A percentile compares a stretch with the other conserved stretches of the same genome.
Conservation (phyloP, 1,140 invertebrate genomes). For the Adelges cooleyi region DNA sequence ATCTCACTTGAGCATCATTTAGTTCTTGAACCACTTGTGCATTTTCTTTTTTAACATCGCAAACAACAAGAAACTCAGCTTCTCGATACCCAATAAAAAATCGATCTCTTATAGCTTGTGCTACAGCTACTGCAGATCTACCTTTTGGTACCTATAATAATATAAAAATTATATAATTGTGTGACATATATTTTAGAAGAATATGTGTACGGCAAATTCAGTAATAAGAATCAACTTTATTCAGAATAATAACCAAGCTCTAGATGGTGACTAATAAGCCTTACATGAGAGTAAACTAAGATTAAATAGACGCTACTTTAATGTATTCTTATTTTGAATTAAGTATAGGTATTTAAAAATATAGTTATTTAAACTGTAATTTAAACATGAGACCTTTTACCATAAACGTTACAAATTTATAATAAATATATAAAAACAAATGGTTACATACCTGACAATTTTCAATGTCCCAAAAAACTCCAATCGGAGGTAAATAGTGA, state of each 20-base stretch:
- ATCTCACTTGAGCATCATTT: slow-evolving; percentile 70
- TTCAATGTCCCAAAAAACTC: slow-evolving; percentile 90
- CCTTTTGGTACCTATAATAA: slow-evolving; percentile 58
- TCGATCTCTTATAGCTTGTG: slow-evolving; percentile 61
- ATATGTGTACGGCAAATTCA: too few species aligned
- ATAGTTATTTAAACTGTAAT: too few species aligned
- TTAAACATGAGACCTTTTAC: too few species aligned
- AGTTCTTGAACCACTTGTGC: slow-evolving; percentile 66
- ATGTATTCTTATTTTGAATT: too few species aligned
- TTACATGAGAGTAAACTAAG: too few species aligned
- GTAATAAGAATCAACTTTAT: too few species aligned
- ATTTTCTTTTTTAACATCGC: slow-evolving; percentile 61
- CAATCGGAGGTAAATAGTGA: slow-evolving; percentile 52
- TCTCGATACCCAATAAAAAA: slow-evolving; percentile 67
- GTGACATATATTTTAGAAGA: too few species aligned
- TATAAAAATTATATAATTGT: not conserved
- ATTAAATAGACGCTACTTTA: too few species aligned
- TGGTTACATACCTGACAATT: slow-evolving; percentile 56
- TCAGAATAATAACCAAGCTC: too few species aligned
- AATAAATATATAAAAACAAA: slow-evolving; percentile 62
- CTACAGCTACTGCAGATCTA: slow-evolving; percentile 65
- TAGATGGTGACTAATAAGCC: too few species aligned
- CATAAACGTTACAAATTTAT: slow-evolving; percentile 68
- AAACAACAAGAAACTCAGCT: slow-evolving; percentile 68
- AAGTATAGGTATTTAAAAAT: too few species aligned